phyloP scores from a whole-genome alignment of 2,888 invertebrate genomes.

The Diachrysia chrysitis region DNA sequence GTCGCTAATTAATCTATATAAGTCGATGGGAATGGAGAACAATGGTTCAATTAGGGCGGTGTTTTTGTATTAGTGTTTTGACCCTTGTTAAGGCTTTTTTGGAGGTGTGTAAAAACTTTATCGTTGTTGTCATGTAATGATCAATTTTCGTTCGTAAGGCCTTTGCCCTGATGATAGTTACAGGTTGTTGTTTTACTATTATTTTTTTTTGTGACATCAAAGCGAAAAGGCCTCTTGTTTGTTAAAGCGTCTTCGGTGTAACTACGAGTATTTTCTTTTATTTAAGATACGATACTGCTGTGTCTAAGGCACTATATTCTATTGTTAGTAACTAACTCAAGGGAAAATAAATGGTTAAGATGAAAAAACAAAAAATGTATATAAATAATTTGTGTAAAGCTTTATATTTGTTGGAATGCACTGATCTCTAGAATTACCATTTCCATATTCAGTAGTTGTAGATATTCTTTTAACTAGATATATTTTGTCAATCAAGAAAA shows the following conservation, averaged over 20 bases:
- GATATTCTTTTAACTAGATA: too few species aligned
- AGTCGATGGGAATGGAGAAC: slow-evolving; percentile 41
- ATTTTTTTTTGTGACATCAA: not conserved
- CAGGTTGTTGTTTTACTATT: not conserved
- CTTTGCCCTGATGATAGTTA: not conserved
- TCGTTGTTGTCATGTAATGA: not conserved
- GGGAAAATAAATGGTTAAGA: too few species aligned
- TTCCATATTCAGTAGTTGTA: too few species aligned
- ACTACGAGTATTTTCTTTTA: not conserved
- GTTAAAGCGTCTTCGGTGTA: not conserved
- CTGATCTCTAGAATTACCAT: too few species aligned
- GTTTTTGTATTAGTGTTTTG: slow-evolving; percentile 49
- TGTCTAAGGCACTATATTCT: too few species aligned
- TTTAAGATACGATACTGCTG: not conserved
- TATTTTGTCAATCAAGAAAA: too few species aligned
- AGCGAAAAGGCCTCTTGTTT: not conserved
- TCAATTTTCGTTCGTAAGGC: slow-evolving; percentile 1
- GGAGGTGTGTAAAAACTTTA: slow-evolving; percentile 3
- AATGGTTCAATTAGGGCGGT: slow-evolving; percentile 43
- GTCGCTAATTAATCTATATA: slow-evolving; percentile 59
- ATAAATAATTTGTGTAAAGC: too few species aligned
- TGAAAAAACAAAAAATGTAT: too few species aligned
- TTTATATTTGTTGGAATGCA: too few species aligned
- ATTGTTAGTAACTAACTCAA: too few species aligned
- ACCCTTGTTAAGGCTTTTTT: slow-evolving; percentile 25